phyloP scores from a whole-genome alignment of 2,888 invertebrate genomes.

The Metellina segmentata region DNA sequence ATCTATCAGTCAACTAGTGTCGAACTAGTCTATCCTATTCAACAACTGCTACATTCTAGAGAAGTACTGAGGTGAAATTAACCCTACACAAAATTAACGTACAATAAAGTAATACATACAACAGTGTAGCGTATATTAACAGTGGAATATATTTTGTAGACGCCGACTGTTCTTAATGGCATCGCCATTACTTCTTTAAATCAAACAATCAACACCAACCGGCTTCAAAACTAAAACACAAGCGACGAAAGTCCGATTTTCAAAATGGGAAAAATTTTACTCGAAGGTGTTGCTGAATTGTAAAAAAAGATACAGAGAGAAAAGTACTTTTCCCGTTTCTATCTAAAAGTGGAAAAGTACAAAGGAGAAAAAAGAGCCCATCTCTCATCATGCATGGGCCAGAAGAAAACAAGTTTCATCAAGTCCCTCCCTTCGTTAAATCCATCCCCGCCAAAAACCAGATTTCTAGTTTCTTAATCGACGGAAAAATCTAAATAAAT shows the following conservation, averaged over 20 bases:
- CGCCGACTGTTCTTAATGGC: not conserved
- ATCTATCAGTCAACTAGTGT: too few species aligned
- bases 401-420: conserved; percentile 43
- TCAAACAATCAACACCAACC: not conserved
- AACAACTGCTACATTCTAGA: too few species aligned
- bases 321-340: conserved; percentile 11
- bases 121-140: too few species aligned
- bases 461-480: conserved; percentile 51
- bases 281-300: not conserved
- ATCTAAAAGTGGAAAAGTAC: not conserved
- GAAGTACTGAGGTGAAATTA: too few species aligned
- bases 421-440: conserved; percentile 19
- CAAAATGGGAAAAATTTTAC: not conserved
- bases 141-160: not conserved
- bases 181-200: not conserved
- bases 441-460: conserved; percentile 42
- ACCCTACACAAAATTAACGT: too few species aligned
- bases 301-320: not conserved
- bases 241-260: not conserved
- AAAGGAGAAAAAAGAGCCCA: not conserved
- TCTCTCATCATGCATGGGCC: not conserved
- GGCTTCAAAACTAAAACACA: not conserved
- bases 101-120: too few species aligned
- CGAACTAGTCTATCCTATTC: too few species aligned
- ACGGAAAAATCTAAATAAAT: conserved; percentile 56